These are phyloP conservation scores for Trissolcus basalis DNA, from an alignment of 1,140 invertebrate genomes.

Conservation along the genomic window DNA sequence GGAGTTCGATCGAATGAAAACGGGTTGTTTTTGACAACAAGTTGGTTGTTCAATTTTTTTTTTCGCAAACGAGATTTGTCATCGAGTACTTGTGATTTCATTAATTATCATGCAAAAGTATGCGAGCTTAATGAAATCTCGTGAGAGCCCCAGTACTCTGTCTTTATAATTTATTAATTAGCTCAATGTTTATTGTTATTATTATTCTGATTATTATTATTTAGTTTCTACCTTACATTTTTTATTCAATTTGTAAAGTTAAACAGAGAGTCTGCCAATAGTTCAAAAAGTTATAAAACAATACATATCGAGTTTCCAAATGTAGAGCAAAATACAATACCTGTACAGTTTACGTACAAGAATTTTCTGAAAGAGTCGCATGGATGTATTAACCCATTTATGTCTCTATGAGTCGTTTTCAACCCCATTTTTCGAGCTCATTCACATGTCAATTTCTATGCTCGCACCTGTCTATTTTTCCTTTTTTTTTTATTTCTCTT, in stretches of 20 bases:
- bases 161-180: neutral
- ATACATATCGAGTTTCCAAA: constrained; percentile 18
- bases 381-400: constrained; percentile 33
- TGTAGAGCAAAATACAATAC: constrained; percentile 28
- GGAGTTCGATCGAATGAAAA: constrained; percentile 67
- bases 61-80: neutral
- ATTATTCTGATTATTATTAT: neutral
- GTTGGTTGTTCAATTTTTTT: constrained; percentile 21
- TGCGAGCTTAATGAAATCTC: neutral
- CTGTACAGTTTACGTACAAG: constrained; percentile 20
- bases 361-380: constrained; percentile 26
- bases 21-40: constrained; percentile 43
- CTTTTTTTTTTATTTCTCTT: neutral
- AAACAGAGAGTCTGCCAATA: neutral
- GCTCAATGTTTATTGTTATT: too few relatives aligned
- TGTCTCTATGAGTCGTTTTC: constrained; percentile 24
- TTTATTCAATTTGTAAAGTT: neutral
- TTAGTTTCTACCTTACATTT: neutral
- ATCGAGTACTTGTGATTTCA: neutral
- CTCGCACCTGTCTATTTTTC: neutral
- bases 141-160: neutral
- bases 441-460: neutral
- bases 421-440: constrained; percentile 8
- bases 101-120: constrained; percentile 9
- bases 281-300: constrained; percentile 11